These are phyloP conservation scores for Drosophila sp. DNA, from an alignment of 1,140 invertebrate species.

Conservation along the genomic window DNA sequence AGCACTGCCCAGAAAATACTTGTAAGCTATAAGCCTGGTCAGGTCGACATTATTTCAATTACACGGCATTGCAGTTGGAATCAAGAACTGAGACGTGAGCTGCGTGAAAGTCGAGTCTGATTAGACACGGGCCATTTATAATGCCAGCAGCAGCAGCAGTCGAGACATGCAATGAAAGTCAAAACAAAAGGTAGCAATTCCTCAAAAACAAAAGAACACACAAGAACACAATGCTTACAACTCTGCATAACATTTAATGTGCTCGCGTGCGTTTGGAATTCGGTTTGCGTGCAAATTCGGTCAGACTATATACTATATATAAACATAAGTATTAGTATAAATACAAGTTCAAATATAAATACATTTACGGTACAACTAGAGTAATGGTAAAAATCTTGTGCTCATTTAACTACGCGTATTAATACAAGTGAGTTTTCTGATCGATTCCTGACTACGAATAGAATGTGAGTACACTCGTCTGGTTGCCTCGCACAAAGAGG, in stretches of 20 bases:
- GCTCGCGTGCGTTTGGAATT: constrained; percentile 29
- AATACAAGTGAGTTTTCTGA: constrained; percentile 51
- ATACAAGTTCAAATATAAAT: constrained; percentile 58
- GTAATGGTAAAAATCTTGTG: constrained; percentile 62
- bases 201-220: constrained; percentile 32
- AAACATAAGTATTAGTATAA: constrained; percentile 37
- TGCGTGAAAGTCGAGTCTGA: constrained; percentile 26
- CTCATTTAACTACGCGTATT: constrained; percentile 21
- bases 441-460: constrained; percentile 91
- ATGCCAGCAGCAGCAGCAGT: constrained; percentile 15
- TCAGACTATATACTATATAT: constrained; percentile 49
- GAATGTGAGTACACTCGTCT: constrained; percentile 97
- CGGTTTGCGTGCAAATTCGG: constrained; percentile 45
- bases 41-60: constrained; percentile 47
- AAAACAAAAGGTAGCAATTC: constrained; percentile 31
- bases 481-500: constrained; percentile 96
- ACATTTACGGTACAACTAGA: constrained; percentile 74
- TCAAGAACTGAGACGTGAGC: constrained; percentile 36
- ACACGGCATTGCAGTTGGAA: constrained; percentile 33
- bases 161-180: constrained; percentile 29
- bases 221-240: constrained; percentile 13
- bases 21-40: constrained; percentile 8
- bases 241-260: constrained; percentile 41
- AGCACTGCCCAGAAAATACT: constrained; percentile 10
- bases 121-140: constrained; percentile 34